Evolutionary conservation across 1,140 invertebrate species (phyloP), one percentile per base, ranked within the genome.

Genomic region (Choristoneura fumiferana): DNA sequence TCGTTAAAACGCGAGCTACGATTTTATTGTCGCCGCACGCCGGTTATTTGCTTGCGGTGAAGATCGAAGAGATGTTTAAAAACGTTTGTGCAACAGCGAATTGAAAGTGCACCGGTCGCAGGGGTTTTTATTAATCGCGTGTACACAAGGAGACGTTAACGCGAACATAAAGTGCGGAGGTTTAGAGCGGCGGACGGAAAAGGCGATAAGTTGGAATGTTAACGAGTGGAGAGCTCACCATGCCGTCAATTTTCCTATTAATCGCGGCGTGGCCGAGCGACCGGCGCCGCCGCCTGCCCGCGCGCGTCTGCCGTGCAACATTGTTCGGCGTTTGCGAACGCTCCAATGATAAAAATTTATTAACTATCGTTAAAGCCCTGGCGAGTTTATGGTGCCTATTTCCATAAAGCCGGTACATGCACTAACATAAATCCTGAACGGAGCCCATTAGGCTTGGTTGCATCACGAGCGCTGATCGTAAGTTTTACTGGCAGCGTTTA

Each of bases 301-400:
- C 58, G 36, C 57, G 35, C 37, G 36, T 71, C 65, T 69, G 56
- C 18, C 33, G 29, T 35, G 34, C 53, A 37, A 65, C 63, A 65
- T 54, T 64, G 63, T 60, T 22, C 60, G 58, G 55, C 65, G 63
- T 60, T 54, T 57, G 59, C 40, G 69, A 73, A 65, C 71, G 70
- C 59, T 67, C 60, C 71, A 78, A 84, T 85, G 81, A 82, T 84
- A 85, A 83, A 83, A 78, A 82, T 82, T 82, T 81, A 84, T 79
- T 83, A 82, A 81, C 72, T 65, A 78, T 81, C 76, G 79, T 84
- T 82, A 83, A 85, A 79, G 63, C 63, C 67, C 68, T 60, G 69
- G 65, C 72, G 54, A 63, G 65, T 85, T 85, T 83, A 85, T 78
- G 68, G 68, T 70, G 69, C 60, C 73, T 65, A 71, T 72, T 71